Percentiles rank a stretch among this genome's conserved stretches.
These are phyloP conservation scores for Drosophila sucinea DNA, from an alignment of 1,140 invertebrate species.

Conservation along the genomic window DNA sequence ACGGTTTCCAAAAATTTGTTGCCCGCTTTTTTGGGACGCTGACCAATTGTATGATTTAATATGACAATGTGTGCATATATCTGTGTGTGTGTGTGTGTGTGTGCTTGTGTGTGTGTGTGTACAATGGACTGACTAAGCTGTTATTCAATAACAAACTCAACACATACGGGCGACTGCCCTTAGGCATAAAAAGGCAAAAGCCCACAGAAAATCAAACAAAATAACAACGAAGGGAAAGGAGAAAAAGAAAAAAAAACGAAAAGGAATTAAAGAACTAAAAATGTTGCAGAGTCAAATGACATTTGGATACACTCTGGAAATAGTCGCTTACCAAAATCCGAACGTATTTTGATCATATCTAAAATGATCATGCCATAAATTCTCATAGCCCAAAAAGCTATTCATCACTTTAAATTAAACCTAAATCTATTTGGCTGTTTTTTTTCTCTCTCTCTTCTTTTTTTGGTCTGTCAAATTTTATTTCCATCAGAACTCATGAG, in stretches of 20 bases:
- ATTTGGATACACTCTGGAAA: neutral
- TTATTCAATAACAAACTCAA: conserved; percentile 68
- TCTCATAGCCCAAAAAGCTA: neutral
- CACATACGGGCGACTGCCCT: conserved; percentile 40
- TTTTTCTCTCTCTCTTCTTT: neutral
- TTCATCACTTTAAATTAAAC: conserved; percentile 7
- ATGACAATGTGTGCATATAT: conserved; percentile 47
- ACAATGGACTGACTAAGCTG: conserved; percentile 59
- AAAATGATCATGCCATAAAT: conserved; percentile 2
- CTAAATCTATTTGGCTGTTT: neutral
- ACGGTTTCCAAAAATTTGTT: conserved; percentile 43
- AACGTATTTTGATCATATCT: conserved; percentile 1
- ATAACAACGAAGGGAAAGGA: conserved; percentile 10
- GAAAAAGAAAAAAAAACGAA: neutral
- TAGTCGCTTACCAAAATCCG: neutral
- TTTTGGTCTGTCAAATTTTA: neutral
- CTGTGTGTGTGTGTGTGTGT: conserved; percentile 22
- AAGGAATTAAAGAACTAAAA: conserved; percentile 59
- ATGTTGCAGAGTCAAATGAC: conserved; percentile 9
- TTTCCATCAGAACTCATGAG: conserved; percentile 2
- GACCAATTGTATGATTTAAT: conserved; percentile 76
- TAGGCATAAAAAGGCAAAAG: conserved; percentile 18
- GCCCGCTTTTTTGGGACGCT: conserved; percentile 52
- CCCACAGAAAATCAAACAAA: conserved; percentile 12
- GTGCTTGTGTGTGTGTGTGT: conserved; percentile 30